A percentile compares a stretch with the other conserved stretches of the same genome.
phyloP scores from a whole-genome alignment of 1,140 invertebrate genomes.

The Meteorus sp. region DNA sequence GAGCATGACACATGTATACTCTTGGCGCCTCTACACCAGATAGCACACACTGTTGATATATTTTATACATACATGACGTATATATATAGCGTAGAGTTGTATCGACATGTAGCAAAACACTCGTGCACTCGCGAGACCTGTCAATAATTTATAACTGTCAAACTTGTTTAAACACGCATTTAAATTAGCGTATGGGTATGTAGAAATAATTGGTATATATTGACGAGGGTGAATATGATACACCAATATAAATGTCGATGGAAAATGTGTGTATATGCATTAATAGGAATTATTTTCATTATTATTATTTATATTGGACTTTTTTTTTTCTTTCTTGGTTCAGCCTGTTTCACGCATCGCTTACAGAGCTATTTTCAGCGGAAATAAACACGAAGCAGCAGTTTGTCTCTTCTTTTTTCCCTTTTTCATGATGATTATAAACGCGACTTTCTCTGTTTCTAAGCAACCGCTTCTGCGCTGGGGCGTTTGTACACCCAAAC shows the following conservation, averaged over 20 bases:
- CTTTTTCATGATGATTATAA: conserved; percentile 11
- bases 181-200: conserved; percentile 21
- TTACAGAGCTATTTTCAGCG: conserved; percentile 38
- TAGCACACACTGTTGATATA: conserved; percentile 30
- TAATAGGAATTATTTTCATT: too few species aligned
- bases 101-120: background rate
- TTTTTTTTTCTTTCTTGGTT: background rate
- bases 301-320: too few species aligned
- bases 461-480: conserved; percentile 11
- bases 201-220: conserved; percentile 27
- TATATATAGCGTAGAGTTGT: conserved; percentile 1
- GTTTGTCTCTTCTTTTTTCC: conserved; percentile 8
- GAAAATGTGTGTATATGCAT: background rate
- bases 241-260: background rate
- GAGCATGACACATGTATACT: conserved; percentile 22
- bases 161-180: conserved; percentile 32
- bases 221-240: background rate
- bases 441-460: conserved; percentile 1
- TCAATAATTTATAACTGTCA: conserved; percentile 33
- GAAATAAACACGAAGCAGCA: conserved; percentile 32
- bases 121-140: conserved; percentile 11
- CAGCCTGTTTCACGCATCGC: conserved; percentile 21
- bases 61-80: conserved; percentile 8
- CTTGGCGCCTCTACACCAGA: conserved; percentile 23
- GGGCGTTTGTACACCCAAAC: too few species aligned